These are phyloP conservation scores for Bathynomus jamesi DNA, from an alignment of 1,140 invertebrate genomes.

Conservation along the genomic window DNA sequence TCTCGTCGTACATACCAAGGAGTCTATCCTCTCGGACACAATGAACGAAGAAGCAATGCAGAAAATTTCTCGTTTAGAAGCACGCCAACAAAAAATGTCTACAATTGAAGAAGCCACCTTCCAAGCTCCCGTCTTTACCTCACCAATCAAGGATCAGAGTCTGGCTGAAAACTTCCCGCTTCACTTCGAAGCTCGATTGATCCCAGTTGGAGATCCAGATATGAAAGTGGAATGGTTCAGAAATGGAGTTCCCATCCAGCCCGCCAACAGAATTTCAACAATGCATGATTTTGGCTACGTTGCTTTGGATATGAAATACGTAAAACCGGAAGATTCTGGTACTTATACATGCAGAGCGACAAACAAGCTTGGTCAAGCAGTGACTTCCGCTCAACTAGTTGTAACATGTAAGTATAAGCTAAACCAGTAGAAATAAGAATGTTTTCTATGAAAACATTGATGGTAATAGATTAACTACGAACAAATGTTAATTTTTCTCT, in stretches of 20 bases:
- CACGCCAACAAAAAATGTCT: conserved; percentile 56
- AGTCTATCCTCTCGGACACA: conserved; percentile 74
- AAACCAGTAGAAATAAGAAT: not conserved
- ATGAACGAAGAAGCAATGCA: conserved; percentile 64
- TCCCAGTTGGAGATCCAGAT: conserved; percentile 89
- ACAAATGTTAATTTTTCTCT: not conserved
- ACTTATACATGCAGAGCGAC: conserved; percentile 89
- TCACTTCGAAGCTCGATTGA: conserved; percentile 91
- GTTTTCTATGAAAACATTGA: not conserved
- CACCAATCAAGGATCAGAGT: conserved; percentile 73
- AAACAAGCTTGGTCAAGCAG: conserved; percentile 91
- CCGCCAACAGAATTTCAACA: conserved; percentile 77
- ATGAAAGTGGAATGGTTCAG: conserved; percentile 86
- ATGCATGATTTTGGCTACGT: conserved; percentile 95
- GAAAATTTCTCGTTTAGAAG: conserved; percentile 74
- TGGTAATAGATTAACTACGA: not conserved
- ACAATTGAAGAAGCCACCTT: conserved; percentile 65
- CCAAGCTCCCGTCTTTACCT: conserved; percentile 87
- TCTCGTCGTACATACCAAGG: conserved; percentile 54
- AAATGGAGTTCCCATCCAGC: conserved; percentile 82
- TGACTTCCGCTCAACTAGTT: conserved; percentile 79
- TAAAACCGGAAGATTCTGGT: conserved; percentile 84
- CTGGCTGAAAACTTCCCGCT: conserved; percentile 87
- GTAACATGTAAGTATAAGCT: conserved; percentile 47
- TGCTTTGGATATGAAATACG: conserved; percentile 87